Conservation (phyloP, 2,113 vertebrate genomes). For the Stercorarius parasiticus region DNA sequence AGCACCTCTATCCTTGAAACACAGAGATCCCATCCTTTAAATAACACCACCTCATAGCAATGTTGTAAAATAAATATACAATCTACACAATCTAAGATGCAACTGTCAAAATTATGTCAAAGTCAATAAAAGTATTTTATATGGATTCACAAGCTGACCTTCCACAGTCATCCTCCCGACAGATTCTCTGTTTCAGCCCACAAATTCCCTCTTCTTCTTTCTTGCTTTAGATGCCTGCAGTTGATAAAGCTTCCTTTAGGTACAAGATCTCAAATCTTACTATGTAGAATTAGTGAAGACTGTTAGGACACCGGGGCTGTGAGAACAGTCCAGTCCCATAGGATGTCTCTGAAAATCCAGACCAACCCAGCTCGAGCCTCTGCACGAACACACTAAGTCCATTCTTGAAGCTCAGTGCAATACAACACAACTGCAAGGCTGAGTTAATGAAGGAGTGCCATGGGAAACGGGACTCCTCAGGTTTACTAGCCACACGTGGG, state of each 20-base stretch:
- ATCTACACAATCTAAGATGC: background rate
- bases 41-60: background rate
- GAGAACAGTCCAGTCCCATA: background rate
- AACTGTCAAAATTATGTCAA: background rate
- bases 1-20: background rate
- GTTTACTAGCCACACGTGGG: background rate
- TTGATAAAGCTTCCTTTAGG: background rate
- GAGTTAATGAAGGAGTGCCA: background rate
- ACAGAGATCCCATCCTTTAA: background rate
- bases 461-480: background rate
- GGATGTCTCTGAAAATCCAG: background rate
- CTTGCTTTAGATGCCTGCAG: background rate
- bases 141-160: background rate
- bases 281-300: background rate
- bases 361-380: background rate
- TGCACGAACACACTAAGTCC: accelerated
- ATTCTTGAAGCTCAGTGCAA: background rate
- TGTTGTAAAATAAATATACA: background rate
- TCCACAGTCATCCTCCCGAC: background rate
- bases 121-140: background rate
- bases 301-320: background rate
- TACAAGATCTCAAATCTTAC: background rate
- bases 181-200: background rate
- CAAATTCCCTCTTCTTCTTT: background rate
- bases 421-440: background rate